Base-by-base conservation (phyloP, 2,113 vertebrate species). In the Psittacula cyanocephala region DNA sequence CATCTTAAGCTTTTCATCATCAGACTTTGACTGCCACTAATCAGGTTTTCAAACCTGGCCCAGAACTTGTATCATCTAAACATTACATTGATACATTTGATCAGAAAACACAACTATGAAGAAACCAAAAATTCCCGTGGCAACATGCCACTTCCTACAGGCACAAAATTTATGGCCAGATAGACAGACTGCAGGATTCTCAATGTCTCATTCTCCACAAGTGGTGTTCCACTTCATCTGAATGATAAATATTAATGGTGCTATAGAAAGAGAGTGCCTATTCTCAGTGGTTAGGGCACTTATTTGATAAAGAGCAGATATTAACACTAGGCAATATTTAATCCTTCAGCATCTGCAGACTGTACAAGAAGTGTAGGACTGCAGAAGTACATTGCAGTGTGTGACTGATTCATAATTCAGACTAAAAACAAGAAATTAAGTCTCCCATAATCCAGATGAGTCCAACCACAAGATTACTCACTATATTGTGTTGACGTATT, bases 111-210 rank as follows among this genome's bases (percentile, higher is more conserved):
- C 10, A 86, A 63, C 77, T 10, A 44, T 0, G 13, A 5, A 67
- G 55, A 64, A 91, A 79, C 3, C 3, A 76, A 81, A 79, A 95
- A 70, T 29, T 53, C 13, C 57, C 17, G 11, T 11, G 18, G 55
- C n/a, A 89, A 68, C 29, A 17, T 8, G 17, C 3, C 27, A 17
- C 35, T 72, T 68, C 18, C 20, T n/a, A 50, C 6, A 4, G 29
- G 7, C 10, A 29, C 9, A 10, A 49, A 60, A 72, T 71, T 62
- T 47, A 33, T 8, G 20, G 63, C 7, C 43, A 39, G 31, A 27
- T 3, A 29, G 25, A 37, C 14, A 77, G 11, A 75, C 50, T 7
- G 5, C 0, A 0, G 77, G 24, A 17, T 11, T 35, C 35, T 31
- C 24, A 18, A 14, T 3, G 22, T 33, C 60, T 8, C 22, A 19